These are phyloP conservation scores for Conger conger DNA, from an alignment of 2,113 vertebrate genomes.

Conservation along the genomic window DNA sequence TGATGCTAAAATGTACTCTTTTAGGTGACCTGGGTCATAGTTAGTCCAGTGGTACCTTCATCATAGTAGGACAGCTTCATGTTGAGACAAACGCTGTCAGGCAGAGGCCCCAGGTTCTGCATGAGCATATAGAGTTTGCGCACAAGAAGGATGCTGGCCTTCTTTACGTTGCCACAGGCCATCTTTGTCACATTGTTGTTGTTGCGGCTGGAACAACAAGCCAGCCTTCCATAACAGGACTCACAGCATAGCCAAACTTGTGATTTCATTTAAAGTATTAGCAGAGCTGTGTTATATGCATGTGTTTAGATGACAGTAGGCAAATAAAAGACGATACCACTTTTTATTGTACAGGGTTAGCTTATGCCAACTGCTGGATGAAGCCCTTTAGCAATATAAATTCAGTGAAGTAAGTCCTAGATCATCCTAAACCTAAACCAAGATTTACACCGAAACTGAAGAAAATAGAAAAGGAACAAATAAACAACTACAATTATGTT, in stretches of 20 bases:
- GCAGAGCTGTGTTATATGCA: neutral
- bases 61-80: constrained; percentile 95
- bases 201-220: constrained; percentile 53
- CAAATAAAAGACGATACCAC: neutral
- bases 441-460: neutral
- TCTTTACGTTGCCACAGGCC: constrained; percentile 76
- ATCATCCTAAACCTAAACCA: neutral
- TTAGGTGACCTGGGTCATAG: neutral
- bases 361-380: too few relatives aligned
- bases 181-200: constrained; percentile 57
- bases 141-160: constrained; percentile 86
- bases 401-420: neutral
- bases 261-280: neutral
- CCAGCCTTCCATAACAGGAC: neutral
- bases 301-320: neutral
- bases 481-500: neutral
- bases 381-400: neutral
- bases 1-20: neutral
- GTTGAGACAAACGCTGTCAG: constrained; percentile 81
- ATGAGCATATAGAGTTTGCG: constrained; percentile 91
- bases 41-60: constrained; percentile 67
- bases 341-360: too few relatives aligned
- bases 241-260: neutral
- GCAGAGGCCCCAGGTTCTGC: constrained; percentile 88
- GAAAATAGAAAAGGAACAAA: neutral